Evolutionary conservation across 2,113 vertebrate genomes (phyloP), one percentile per base, ranked within the genome.

Genomic region (Alectura lathami): DNA sequence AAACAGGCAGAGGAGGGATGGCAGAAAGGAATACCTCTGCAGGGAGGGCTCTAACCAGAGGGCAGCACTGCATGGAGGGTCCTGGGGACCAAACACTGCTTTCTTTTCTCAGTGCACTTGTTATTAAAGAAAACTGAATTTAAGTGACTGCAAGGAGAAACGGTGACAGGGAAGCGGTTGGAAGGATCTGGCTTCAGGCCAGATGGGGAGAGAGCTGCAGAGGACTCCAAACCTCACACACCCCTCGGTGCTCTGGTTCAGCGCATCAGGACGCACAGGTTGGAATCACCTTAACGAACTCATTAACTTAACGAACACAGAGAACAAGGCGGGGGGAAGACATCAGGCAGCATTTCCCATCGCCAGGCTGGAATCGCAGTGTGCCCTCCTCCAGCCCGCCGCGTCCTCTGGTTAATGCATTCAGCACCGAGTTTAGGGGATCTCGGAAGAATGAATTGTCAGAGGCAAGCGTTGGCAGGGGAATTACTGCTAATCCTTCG

Each of bases 401-500:
- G 4, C 67, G 67, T 96, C 93, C 94, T 91, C 84, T 73, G 62
- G 32, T 59, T 97, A 95, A 97, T 95, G 72, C 84, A 97, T 96
- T 88, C 96, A 88, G 84, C 63, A 8, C 54, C 4, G n/a, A 91
- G 88, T 88, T 92, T 47, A 73, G 50, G 57, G 92, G 88, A 96
- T 96, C 93, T 95, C 27, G 5, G 74, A 77, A 95, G 78, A 86
- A 92, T 69, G 88, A 94, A 40, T 93, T 94, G 94, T 96, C 95
- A 96, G 63, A 68, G 91, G 91, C 27, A 17, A 92, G 86, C 5
- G 43, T 93, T 92, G 88, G 92, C 79, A 83, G 68, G 88, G 93
- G 95, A 97, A 97, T 98, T 96, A 96, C 70, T 68, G 54, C 74
- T 95, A 96, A 97, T 97, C 93, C 82, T 57, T 88, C 59, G 54